Evolutionary conservation across 2,797 vertebrate species (phyloP).

Genomic region (Hoplostethus mediterraneus): DNA sequence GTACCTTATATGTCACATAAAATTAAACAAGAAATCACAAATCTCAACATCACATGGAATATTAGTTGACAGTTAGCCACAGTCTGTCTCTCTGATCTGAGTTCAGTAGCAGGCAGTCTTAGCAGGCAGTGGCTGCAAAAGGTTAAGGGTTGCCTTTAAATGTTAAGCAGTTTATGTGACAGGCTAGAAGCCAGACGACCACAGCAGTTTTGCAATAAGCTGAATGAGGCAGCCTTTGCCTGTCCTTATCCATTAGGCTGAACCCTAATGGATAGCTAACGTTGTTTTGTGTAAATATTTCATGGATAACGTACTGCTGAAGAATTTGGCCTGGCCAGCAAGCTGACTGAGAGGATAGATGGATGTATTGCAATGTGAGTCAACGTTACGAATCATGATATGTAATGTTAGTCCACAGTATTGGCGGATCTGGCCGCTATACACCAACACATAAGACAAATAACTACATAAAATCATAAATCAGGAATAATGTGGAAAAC

Average conservation of each 20-base stretch:
- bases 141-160: slow-evolving; percentile 60
- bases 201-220: background rate
- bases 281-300: background rate
- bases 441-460: background rate
- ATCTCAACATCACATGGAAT: background rate
- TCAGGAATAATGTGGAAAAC: background rate
- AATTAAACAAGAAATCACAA: background rate
- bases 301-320: background rate
- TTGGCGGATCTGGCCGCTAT: too few species aligned
- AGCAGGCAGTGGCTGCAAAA: slow-evolving; percentile 32
- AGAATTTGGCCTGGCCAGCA: slow-evolving; percentile 6
- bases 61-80: background rate
- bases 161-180: slow-evolving; percentile 24
- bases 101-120: background rate
- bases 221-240: background rate
- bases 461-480: background rate
- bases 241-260: background rate
- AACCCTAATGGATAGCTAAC: background rate
- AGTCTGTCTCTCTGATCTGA: slow-evolving; percentile 29
- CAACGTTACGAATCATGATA: background rate
- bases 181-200: slow-evolving; percentile 17
- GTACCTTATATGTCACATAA: background rate
- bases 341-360: slow-evolving; percentile 17
- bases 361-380: slow-evolving; percentile 32
- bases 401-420: too few species aligned